A percentile compares a stretch with the other conserved stretches of the same genome.
Conservation (phyloP, 1,140 invertebrate genomes). For the Penaeus chinensis region DNA sequence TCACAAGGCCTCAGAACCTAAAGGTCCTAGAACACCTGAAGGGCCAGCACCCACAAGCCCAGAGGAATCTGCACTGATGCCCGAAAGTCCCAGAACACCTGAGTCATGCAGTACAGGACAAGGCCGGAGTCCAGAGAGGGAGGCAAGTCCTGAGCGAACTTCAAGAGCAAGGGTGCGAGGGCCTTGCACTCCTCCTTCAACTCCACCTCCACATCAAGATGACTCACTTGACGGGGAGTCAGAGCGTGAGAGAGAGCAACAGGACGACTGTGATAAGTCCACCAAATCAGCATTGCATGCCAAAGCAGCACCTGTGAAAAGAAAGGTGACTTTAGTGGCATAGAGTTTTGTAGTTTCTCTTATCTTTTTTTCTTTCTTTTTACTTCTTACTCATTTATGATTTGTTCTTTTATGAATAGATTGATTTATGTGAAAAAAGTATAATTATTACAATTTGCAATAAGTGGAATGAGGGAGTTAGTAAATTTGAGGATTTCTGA, state of each 20-base stretch:
- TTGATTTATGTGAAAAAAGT: too few relatives aligned
- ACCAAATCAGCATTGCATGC: constrained; percentile 8
- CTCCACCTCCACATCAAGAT: constrained; percentile 6
- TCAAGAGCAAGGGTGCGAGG: constrained; percentile 26
- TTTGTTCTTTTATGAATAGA: background rate
- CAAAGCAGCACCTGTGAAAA: constrained; percentile 48
- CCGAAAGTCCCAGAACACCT: constrained; percentile 6
- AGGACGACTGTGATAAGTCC: constrained; percentile 25
- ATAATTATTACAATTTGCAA: too few relatives aligned
- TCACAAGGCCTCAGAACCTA: background rate
- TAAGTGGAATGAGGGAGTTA: too few relatives aligned
- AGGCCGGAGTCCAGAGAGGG: background rate
- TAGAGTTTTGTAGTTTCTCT: background rate
- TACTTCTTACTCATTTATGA: background rate
- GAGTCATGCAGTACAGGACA: background rate
- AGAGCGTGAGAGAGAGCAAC: background rate
- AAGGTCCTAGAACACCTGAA: constrained; percentile 41
- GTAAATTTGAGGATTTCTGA: too few relatives aligned
- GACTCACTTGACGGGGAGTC: constrained; percentile 10
- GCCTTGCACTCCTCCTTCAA: constrained; percentile 41
- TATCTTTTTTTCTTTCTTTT: background rate
- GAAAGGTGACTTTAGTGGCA: constrained; percentile 40
- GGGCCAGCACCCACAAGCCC: constrained; percentile 47
- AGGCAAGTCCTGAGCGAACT: constrained; percentile 1
- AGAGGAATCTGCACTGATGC: background rate